These are phyloP conservation scores for Sebastes hubbsi DNA, from an alignment of 2,797 vertebrate species.

Conservation along the genomic window DNA sequence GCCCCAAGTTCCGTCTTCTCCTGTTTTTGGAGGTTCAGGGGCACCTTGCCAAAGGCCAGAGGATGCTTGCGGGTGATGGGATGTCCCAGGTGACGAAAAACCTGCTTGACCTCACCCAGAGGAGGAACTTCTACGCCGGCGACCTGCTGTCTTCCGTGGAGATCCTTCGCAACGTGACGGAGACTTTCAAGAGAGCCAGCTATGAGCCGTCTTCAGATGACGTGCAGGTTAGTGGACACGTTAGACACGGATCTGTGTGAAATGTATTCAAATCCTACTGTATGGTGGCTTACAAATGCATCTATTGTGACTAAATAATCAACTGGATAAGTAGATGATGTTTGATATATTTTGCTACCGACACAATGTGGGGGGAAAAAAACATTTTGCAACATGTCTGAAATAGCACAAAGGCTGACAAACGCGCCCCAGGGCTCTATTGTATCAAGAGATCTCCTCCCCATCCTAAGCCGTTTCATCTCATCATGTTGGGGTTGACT, in stretches of 20 bases:
- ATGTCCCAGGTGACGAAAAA: constrained; percentile 99
- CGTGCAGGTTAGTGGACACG: constrained; percentile 89
- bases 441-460: constrained; percentile 62
- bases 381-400: constrained; percentile 4
- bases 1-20: constrained; percentile 77
- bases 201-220: constrained; percentile 98
- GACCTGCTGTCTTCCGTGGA: constrained; percentile 97
- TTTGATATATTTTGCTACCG: background rate
- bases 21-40: constrained; percentile 93
- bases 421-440: constrained; percentile 34
- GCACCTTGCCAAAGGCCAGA: constrained; percentile 96
- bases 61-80: constrained; percentile 93
- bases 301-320: background rate
- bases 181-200: constrained; percentile 97
- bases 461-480: constrained; percentile 64
- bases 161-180: constrained; percentile 98
- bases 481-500: constrained; percentile 65
- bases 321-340: background rate
- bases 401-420: constrained; percentile 46
- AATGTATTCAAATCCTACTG: background rate
- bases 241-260: background rate
- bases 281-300: background rate
- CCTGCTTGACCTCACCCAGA: constrained; percentile 96
- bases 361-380: background rate
- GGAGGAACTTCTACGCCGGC: constrained; percentile 96